A percentile compares a stretch with the other conserved stretches of the same genome.
phyloP scores from a whole-genome alignment of 2,797 vertebrate species.

The Amniataba percoides region DNA sequence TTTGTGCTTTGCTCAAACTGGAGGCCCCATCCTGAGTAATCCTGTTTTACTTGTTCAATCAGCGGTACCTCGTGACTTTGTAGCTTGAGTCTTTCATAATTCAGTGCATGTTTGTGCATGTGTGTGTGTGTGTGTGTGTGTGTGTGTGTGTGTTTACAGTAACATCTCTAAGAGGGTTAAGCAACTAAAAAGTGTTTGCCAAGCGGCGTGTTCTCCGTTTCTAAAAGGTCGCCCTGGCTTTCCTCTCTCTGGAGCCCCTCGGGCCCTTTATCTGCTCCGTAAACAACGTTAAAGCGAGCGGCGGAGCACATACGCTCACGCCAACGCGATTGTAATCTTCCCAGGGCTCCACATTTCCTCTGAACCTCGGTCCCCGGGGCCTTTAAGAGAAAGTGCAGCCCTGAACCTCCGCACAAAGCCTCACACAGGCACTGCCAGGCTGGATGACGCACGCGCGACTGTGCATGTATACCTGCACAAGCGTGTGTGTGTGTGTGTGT shows the following conservation, averaged over 20 bases:
- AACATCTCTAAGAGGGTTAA: not conserved
- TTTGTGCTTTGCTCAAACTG: not conserved
- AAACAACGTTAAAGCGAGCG: constrained; percentile 38
- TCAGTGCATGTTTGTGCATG: constrained; percentile 40
- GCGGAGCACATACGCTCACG: constrained; percentile 15
- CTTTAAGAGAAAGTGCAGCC: constrained; percentile 25
- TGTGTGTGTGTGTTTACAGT: not conserved
- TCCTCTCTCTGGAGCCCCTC: not conserved
- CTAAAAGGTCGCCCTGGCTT: not conserved
- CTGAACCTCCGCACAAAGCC: constrained; percentile 41
- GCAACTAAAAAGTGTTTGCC: not conserved
- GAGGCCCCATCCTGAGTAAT: constrained; percentile 9
- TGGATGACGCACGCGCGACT: constrained; percentile 45
- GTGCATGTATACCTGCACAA: constrained; percentile 24
- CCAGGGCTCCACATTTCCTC: constrained; percentile 40
- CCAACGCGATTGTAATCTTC: constrained; percentile 40
- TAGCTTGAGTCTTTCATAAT: not conserved
- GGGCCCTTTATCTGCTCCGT: constrained; percentile 44
- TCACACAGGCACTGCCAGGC: constrained; percentile 46
- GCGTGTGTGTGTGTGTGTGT: constrained; percentile 15
- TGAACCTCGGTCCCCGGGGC: constrained; percentile 16
- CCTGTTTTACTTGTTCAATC: constrained; percentile 41
- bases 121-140: constrained; percentile 19
- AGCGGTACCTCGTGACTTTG: not conserved
- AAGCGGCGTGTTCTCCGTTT: not conserved